Base-by-base conservation (phyloP, 2,888 invertebrate genomes). In the Drosophila putrida region DNA sequence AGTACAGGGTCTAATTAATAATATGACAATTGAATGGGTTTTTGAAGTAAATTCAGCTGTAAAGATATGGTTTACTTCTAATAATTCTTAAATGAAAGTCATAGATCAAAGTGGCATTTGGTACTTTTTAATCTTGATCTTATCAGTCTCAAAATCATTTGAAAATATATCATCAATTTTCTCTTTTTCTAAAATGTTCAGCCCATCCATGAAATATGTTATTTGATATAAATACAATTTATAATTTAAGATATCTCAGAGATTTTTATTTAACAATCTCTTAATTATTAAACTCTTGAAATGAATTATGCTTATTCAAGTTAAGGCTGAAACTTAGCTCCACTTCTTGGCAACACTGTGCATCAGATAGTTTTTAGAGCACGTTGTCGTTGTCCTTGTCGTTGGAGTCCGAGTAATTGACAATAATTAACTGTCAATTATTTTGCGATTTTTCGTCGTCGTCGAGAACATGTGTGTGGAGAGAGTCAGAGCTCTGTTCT, bases 391-490 rank as follows among this genome's bases (percentile, higher is more conserved):
- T 20, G 9, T 50, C 28, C 28, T 55, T 65, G 41, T 53, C 62
- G 50, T 60, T 73, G 61, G 64, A 70, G 76, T 77, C 78, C 75
- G 59, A 66, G 80, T 88, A 90, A 90, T 89, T 89, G 90, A 80
- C 84, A 90, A 88, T 89, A 90, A 90, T 90, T 89, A 90, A 90
- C 83, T 86, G 81, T 77, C 88, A 90, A 88, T 90, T 90, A 89
- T 88, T 88, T 80, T 86, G 77, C 80, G 78, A 89, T 87, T 88
- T 83, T 83, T 83, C 79, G 77, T 74, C 72, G 60, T 50, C 49
- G 36, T 54, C 46, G 54, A 53, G 67, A 55, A 53, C 79, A 70
- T 65, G 59, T 69, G 50, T 51, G 41, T 33, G 20, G 25, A 28
- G 35, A 33, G 38, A 55, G 39, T 31, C 9, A 15, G 11, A 15